A percentile compares a stretch with the other conserved stretches of the same genome.
Evolutionary conservation across 2,797 vertebrate genomes (phyloP).

Genomic region (Chelon auratus): DNA sequence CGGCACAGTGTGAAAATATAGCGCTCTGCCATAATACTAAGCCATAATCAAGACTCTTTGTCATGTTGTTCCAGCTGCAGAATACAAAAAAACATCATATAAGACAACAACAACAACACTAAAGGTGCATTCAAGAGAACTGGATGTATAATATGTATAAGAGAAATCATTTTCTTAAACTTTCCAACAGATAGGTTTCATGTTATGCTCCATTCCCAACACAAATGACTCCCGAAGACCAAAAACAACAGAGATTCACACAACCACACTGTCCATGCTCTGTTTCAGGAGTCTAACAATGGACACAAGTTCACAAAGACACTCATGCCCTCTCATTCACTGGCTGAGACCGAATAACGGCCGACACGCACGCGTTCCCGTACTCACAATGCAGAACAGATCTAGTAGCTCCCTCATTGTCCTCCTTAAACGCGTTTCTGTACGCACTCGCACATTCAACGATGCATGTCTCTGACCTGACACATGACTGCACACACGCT

Average conservation of each 20-base stretch:
- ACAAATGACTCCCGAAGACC: not conserved
- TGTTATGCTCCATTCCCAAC: slow-evolving; percentile 18
- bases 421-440: slow-evolving; percentile 78
- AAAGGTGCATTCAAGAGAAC: not conserved
- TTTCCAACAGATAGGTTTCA: not conserved
- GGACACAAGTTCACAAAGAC: slow-evolving; percentile 53
- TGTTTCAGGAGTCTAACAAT: slow-evolving; percentile 50
- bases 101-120: not conserved
- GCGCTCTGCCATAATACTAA: slow-evolving; percentile 3
- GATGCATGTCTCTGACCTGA: slow-evolving; percentile 72
- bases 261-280: slow-evolving; percentile 2
- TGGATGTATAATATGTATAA: no score
- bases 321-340: slow-evolving; percentile 40
- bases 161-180: not conserved
- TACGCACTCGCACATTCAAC: slow-evolving; percentile 72
- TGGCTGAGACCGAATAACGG: slow-evolving; percentile 46
- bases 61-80: slow-evolving; percentile 10
- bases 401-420: slow-evolving; percentile 84
- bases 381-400: slow-evolving; percentile 82
- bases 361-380: slow-evolving; percentile 42
- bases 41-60: not conserved
- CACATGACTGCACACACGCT: slow-evolving; percentile 74
- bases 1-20: not conserved
- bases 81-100: not conserved
- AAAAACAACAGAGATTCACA: slow-evolving; percentile 25